Base-by-base conservation (phyloP, 2,113 vertebrate species). In the Eupsittula cactorum region DNA sequence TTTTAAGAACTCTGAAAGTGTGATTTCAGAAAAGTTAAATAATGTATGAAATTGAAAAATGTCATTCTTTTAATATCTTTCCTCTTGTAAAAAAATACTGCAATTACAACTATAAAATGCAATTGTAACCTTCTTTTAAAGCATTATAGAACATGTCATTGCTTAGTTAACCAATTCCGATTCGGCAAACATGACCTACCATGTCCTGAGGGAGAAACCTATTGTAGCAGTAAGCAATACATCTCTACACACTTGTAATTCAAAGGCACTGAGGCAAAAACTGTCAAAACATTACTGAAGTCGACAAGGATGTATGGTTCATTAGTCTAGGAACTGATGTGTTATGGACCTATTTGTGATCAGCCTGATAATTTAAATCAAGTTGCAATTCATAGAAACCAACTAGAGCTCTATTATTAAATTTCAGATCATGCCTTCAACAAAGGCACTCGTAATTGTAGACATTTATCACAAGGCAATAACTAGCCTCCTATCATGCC, bases 211-310 rank as follows among this genome's bases (percentile, higher is more conserved):
- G 91, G 96, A 97, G 35, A 97, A 57, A 95, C 71, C 93, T 79
- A 68, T 80, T 25, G n/a, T 42, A 93, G 78, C 82, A 92, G 53
- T 65, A 77, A 97, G 90, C 75, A 95, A 92, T 91, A 92, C 78
- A 92, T 96, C 90, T 95, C 89, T 52, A 80, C 82, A 81, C 79
- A 85, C 67, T 96, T 97, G 92, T 95, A 98, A 98, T 98, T 97
- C 95, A 96, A 95, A 97, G 49, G 88, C 92, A 97, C 84, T 90
- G 94, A 98, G 96, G 96, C 96, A 98, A 97, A 97, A 98, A 95
- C 92, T 97, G 96, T 98, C 97, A 98, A 97, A 98, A 98, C 92
- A 93, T 95, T 97, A 86, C 96, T 63, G 52, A 96, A 97, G 95
- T 85, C 70, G 88, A 97, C 97, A 98, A 95, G 83, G 84, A 97